Conservation (phyloP, 2,113 vertebrate genomes). For the Mirza zaza region DNA sequence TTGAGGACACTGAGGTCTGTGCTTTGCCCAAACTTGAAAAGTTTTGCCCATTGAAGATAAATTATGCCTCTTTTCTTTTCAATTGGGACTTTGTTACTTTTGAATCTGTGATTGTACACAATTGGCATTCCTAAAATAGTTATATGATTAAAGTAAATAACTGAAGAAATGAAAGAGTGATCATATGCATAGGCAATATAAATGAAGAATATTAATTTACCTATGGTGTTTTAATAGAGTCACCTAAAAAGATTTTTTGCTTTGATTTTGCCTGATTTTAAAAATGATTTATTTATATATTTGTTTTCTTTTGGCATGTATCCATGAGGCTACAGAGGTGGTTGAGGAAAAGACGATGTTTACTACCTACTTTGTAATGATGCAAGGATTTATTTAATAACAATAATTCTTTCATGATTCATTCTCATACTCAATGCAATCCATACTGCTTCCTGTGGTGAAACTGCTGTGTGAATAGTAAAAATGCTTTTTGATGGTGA, state of each 20-base stretch:
- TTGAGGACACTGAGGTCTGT: not conserved
- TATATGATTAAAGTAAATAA: not conserved
- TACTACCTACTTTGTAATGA: not conserved
- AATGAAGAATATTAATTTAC: constrained; percentile 34
- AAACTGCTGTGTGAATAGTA: not conserved
- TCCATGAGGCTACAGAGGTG: not conserved
- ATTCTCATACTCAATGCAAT: not conserved
- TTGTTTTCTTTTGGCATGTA: not conserved
- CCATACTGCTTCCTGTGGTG: constrained; percentile 7
- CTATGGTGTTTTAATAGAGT: not conserved
- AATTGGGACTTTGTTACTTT: not conserved
- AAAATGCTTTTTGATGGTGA: constrained; percentile 26
- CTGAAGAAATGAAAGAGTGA: not conserved
- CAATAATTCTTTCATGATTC: not conserved
- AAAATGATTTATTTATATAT: not conserved
- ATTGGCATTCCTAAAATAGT: not conserved
- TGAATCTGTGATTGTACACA: not conserved
- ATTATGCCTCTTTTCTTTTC: not conserved
- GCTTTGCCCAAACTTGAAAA: not conserved
- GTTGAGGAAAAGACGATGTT: not conserved
- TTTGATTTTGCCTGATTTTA: not conserved
- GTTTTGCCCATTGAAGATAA: not conserved
- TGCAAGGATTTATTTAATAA: constrained; percentile 46
- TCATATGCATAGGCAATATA: not conserved
- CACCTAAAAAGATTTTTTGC: not conserved